Base-by-base conservation (phyloP, 2,797 vertebrate species). In the Serranus cabrilla region DNA sequence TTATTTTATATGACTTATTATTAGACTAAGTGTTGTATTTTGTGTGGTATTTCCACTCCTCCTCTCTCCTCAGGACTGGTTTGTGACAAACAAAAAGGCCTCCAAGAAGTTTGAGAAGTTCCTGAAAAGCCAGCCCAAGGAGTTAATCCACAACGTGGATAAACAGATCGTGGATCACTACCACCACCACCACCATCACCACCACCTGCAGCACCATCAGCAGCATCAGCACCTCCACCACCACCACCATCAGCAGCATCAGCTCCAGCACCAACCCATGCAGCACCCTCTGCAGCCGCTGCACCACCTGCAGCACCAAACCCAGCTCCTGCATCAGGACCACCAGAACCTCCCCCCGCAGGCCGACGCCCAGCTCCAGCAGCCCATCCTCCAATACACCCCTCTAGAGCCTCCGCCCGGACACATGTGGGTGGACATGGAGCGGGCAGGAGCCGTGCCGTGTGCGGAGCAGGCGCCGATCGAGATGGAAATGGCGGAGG, bases 91-190 rank as follows among this genome's bases (percentile, higher is more conserved):
- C 76, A 95, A 96, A 39, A 96, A 96, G 8, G 96, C 96, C 52
- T 96, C 95, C 52, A 97, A 96, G 88, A 96, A 96, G 84, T 96
- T 97, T 75, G 96, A 96, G 87, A 96, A 96, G 90, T 93, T 96
- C 27, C 94, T 96, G 74, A 97, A 96, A 89, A 95, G 89, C 71
- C 96, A 95, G 85, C 87, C 94, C 72, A 96, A 92, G 79, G 94
- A 94, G 79, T 81, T 88, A 14, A 87, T 93, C 45, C 91, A 90
- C 79, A 84, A 74, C 68, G 87, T 81, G 87, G 93, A 71, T 80
- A 88, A 76, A 91, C 94, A 89, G 93, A 91, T 67, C 7, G 18
- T 85, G 46, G 60, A 91, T 11, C 81, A 89, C 62, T 86, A 85
- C 77, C 68, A 91, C 59, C 81, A 71, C 20, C 87, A 79, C 21